Conservation (phyloP, 2,888 invertebrate species). For the Clepsis dumicolana region DNA sequence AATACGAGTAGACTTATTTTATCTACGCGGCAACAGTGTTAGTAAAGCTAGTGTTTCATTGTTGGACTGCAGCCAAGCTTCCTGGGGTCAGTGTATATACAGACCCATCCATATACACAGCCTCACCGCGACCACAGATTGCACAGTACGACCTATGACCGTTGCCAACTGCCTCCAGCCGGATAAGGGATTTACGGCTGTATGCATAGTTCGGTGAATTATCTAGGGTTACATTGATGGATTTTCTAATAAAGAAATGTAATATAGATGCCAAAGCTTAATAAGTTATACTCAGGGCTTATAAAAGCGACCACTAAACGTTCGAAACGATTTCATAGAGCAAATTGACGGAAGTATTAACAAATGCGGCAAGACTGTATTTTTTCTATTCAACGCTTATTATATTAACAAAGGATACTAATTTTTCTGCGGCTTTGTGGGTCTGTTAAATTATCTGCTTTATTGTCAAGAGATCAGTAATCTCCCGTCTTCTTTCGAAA, state of each 20-base stretch:
- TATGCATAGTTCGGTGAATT: neutral
- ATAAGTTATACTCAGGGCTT: neutral
- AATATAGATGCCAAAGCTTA: neutral
- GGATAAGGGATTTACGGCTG: neutral
- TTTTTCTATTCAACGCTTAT: too few species aligned
- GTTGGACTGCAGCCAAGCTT: constrained; percentile 6
- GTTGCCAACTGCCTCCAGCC: neutral
- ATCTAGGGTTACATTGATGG: neutral
- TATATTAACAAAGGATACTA: too few species aligned
- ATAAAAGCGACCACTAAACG: neutral
- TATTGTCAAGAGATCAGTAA: too few species aligned
- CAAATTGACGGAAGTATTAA: too few species aligned
- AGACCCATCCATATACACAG: neutral
- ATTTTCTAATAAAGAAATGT: too few species aligned
- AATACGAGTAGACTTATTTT: constrained; percentile 1
- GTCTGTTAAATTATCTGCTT: too few species aligned
- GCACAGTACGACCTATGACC: constrained; percentile 29
- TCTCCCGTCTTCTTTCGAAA: too few species aligned
- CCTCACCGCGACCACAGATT: constrained; percentile 15
- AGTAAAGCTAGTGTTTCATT: neutral
- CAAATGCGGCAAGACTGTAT: too few species aligned
- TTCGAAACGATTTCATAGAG: too few species aligned
- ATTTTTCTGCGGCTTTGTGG: too few species aligned
- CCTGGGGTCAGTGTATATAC: neutral
- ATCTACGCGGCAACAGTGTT: constrained; percentile 2